These are phyloP conservation scores for Saturnia japonica DNA, from an alignment of 2,888 invertebrate species.

Conservation along the genomic window DNA sequence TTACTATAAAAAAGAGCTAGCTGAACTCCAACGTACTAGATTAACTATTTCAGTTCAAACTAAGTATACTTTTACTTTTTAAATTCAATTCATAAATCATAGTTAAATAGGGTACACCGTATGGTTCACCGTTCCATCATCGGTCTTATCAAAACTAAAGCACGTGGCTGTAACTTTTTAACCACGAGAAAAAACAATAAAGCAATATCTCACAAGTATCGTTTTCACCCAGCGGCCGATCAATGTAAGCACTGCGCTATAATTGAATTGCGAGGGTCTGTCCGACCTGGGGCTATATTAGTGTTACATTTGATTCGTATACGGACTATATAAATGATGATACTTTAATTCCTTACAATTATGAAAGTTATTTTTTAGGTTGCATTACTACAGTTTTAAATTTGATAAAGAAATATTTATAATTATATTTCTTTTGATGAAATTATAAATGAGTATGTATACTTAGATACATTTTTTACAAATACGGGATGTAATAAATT, in stretches of 20 bases:
- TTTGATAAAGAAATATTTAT: too few relatives aligned
- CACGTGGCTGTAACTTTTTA: slow-evolving; percentile 71
- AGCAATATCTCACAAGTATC: slow-evolving; percentile 82
- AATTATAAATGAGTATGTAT: too few relatives aligned
- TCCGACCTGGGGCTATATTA: slow-evolving; percentile 58
- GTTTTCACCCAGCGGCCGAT: slow-evolving; percentile 75
- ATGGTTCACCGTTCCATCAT: slow-evolving; percentile 9
- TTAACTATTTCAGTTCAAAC: too few relatives aligned
- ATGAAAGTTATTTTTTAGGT: not conserved
- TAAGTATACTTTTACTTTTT: not conserved
- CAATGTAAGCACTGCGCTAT: slow-evolving; percentile 69
- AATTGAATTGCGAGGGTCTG: slow-evolving; percentile 77
- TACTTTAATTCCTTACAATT: not conserved
- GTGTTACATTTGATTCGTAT: slow-evolving; percentile 76
- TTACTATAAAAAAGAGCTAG: too few relatives aligned
- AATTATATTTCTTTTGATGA: too few relatives aligned
- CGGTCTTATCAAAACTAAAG: slow-evolving; percentile 41
- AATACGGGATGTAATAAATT: too few relatives aligned
- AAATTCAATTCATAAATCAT: not conserved
- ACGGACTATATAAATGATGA: slow-evolving; percentile 46
- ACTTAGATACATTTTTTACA: too few relatives aligned
- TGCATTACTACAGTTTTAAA: not conserved
- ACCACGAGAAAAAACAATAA: slow-evolving; percentile 82
- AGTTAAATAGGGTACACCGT: not conserved
- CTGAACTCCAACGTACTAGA: too few relatives aligned